Evolutionary conservation across 2,888 invertebrate species (phyloP).

Genomic region (Ctena decussata): DNA sequence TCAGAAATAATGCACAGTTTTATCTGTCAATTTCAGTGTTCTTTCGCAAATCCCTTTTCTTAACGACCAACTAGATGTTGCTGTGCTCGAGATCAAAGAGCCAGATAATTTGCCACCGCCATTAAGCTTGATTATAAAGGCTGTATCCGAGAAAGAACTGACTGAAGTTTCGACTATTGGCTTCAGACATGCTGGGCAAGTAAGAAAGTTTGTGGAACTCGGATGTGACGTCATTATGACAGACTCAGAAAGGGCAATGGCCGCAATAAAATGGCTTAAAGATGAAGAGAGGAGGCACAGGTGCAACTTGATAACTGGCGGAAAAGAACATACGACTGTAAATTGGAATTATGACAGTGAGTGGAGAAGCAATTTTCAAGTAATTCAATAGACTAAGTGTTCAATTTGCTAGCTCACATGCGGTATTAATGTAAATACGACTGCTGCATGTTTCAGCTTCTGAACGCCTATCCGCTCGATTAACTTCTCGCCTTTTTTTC

Average conservation of each 20-base stretch:
- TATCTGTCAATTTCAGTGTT: background rate
- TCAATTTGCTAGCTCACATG: no score
- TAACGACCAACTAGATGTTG: constrained; percentile 53
- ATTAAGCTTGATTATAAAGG: constrained; percentile 42
- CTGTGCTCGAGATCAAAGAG: constrained; percentile 44
- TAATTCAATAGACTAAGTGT: no score
- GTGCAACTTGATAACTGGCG: constrained; percentile 35
- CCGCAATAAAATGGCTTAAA: constrained; percentile 53
- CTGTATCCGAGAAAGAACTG: constrained; percentile 4
- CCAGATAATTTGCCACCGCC: constrained; percentile 43
- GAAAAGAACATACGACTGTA: constrained; percentile 41
- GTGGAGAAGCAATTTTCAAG: no score
- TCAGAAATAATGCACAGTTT: no score
- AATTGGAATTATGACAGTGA: constrained; percentile 58
- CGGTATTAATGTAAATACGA: no score
- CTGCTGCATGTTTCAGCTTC: no score
- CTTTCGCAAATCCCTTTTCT: constrained; percentile 43
- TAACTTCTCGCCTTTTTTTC: no score
- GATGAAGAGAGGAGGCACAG: constrained; percentile 44
- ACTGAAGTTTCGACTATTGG: constrained; percentile 46
- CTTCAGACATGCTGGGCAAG: constrained; percentile 37
- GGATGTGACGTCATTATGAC: constrained; percentile 34
- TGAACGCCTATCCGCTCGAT: no score
- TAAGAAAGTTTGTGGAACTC: constrained; percentile 46
- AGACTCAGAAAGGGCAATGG: constrained; percentile 16